A percentile compares a stretch with the other conserved stretches of the same genome.
These are phyloP conservation scores for Reticulitermes speratus DNA, from an alignment of 1,140 invertebrate species.

Conservation along the genomic window DNA sequence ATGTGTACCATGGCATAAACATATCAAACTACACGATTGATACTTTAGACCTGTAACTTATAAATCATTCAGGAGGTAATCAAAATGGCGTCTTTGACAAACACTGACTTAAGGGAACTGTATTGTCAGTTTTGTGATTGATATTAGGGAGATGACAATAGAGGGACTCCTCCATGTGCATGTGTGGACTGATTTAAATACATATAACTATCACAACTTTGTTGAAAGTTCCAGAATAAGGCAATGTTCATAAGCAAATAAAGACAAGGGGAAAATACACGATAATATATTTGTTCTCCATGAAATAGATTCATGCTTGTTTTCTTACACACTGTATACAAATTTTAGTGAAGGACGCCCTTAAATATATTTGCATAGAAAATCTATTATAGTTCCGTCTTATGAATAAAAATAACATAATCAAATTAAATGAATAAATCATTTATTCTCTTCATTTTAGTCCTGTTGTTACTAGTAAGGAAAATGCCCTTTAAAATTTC, in stretches of 20 bases:
- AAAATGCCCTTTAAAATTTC: too few relatives aligned
- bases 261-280: not conserved
- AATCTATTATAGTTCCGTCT: too few relatives aligned
- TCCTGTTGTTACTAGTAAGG: too few relatives aligned
- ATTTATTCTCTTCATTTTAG: too few relatives aligned
- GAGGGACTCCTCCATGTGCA: not conserved
- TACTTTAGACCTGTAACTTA: not conserved
- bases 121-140: not conserved
- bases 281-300: not conserved
- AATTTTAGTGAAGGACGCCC: too few relatives aligned
- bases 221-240: not conserved
- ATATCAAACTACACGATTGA: too few relatives aligned
- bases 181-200: not conserved
- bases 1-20: too few relatives aligned
- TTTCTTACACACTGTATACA: too few relatives aligned
- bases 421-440: too few relatives aligned
- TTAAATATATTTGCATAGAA: too few relatives aligned
- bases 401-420: too few relatives aligned
- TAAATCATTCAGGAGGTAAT: constrained; percentile 5
- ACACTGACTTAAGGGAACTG: not conserved
- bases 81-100: not conserved
- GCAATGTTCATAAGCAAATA: not conserved
- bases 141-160: not conserved
- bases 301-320: not conserved
- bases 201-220: not conserved